phyloP scores from a whole-genome alignment of 2,113 vertebrate species.

The Microcebus murinus region DNA sequence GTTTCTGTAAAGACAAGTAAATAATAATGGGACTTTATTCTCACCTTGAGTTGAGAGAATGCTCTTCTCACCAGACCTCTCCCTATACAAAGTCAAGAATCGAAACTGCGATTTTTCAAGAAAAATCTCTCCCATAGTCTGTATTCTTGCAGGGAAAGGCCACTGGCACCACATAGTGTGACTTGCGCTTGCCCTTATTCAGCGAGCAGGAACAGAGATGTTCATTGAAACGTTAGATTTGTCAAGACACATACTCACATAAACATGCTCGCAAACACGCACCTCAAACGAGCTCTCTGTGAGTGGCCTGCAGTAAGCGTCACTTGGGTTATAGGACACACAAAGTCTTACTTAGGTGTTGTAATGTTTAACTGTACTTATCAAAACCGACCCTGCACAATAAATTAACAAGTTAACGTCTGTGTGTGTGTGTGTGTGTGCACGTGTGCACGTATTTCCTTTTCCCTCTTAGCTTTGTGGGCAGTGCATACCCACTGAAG shows the following conservation, averaged over 20 bases:
- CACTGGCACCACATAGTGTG: neutral
- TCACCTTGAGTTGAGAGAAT: neutral
- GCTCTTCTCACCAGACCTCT: neutral
- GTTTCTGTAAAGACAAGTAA: conserved; percentile 85
- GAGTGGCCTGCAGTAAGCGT: neutral
- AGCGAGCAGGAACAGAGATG: neutral
- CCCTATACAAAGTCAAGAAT: neutral
- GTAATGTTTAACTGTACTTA: neutral
- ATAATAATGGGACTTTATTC: neutral
- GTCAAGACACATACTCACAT: neutral
- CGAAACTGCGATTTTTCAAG: neutral
- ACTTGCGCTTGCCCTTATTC: neutral
- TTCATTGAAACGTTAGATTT: neutral
- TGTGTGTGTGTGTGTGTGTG: neutral
- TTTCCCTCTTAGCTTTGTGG: neutral
- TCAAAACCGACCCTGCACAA: neutral
- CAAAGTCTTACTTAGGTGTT: neutral
- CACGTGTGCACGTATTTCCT: neutral
- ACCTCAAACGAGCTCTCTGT: neutral
- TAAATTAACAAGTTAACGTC: neutral
- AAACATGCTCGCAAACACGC: neutral
- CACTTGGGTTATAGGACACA: neutral
- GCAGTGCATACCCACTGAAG: neutral
- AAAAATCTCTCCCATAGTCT: neutral
- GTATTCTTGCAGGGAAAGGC: neutral